phyloP scores from a whole-genome alignment of 2,113 vertebrate species.

The Circaetus cinerascens region DNA sequence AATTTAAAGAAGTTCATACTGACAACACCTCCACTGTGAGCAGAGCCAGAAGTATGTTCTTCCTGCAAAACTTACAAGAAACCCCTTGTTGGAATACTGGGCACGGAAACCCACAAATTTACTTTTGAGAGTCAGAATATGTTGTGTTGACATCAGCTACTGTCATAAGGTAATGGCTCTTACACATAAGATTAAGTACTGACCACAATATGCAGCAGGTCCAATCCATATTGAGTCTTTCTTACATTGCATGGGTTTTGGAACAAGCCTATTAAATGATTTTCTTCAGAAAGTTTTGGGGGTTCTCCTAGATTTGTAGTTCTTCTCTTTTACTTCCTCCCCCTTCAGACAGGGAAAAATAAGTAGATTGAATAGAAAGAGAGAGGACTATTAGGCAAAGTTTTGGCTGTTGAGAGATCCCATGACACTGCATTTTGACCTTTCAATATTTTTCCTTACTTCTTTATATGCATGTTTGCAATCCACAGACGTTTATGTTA shows the following conservation, averaged over 20 bases:
- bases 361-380: background rate
- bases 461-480: background rate
- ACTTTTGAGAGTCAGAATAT: background rate
- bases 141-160: background rate
- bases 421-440: background rate
- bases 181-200: background rate
- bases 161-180: background rate
- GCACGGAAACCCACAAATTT: background rate
- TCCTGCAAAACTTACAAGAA: background rate
- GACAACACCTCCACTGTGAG: background rate
- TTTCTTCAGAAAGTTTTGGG: background rate
- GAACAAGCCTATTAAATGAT: background rate
- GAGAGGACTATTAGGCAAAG: background rate
- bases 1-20: background rate
- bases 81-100: background rate
- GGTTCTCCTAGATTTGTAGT: background rate
- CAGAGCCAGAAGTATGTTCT: background rate
- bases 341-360: background rate
- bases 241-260: background rate
- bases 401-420: background rate
- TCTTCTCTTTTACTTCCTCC: background rate
- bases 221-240: background rate
- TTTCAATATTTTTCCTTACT: constrained; percentile 9
- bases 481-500: background rate
- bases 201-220: rapidly evolving